Conservation (phyloP, 2,797 vertebrate genomes). For the Coregonus ussuriensis region DNA sequence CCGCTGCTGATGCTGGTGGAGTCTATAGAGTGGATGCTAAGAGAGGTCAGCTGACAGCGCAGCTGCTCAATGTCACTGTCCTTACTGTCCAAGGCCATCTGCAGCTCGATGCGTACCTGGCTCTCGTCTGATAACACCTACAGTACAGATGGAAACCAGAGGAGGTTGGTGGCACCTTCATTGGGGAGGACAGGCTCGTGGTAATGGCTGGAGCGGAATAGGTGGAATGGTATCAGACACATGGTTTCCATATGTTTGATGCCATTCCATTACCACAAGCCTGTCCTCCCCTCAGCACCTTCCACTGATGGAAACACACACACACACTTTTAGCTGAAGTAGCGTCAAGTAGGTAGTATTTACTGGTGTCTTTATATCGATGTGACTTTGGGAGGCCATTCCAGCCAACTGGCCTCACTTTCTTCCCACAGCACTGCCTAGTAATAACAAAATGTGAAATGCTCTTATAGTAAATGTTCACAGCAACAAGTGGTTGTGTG, state of each 20-base stretch:
- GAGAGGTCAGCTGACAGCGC: conserved; percentile 87
- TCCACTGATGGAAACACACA: conserved; percentile 18
- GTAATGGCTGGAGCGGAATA: too few species aligned
- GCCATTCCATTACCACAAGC: too few species aligned
- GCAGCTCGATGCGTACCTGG: conserved; percentile 89
- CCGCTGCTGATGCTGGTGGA: conserved; percentile 90
- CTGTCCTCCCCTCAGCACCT: too few species aligned
- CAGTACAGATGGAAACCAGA: neutral
- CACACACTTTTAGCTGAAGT: neutral
- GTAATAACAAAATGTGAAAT: too few species aligned
- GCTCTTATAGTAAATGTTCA: too few species aligned
- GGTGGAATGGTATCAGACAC: too few species aligned
- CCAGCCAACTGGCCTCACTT: neutral
- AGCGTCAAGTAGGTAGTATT: neutral
- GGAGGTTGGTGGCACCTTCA: too few species aligned
- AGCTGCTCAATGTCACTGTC: conserved; percentile 98
- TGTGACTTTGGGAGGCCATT: neutral
- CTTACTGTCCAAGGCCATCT: conserved; percentile 96
- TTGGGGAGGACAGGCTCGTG: too few species aligned
- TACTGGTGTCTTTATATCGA: neutral
- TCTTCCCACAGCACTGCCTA: too few species aligned
- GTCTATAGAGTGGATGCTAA: conserved; percentile 89
- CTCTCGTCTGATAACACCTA: conserved; percentile 92
- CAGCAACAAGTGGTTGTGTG: neutral
- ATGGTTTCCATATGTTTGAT: too few species aligned